Base-by-base conservation (phyloP, 2,797 vertebrate species). In the Sorex maritimensis region DNA sequence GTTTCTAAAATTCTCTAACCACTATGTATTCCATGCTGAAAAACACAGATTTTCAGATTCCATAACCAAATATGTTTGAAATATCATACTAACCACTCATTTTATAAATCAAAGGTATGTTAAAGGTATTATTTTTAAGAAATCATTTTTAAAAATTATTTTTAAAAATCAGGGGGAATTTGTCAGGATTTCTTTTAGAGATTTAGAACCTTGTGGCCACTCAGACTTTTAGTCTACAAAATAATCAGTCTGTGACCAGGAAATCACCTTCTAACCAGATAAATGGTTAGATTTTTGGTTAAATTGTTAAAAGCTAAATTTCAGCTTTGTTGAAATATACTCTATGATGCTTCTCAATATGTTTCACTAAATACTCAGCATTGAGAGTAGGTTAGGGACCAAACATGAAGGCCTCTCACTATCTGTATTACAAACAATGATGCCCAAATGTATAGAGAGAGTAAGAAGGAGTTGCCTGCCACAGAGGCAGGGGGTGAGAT, bases 291-390 rank as follows among this genome's bases (percentile, higher is more conserved):
- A 34, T 34, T 34, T 34, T 34, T 34, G 34, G 34, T 34, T 34
- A 34, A 34, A 34, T 34, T 1, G 34, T 34, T 34, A 34, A 34
- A 34, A 34, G 34, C 34, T 34, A 34, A 34, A 34, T 34, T 34
- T 74, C 46, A 49, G 46, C 46, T 49, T 63, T 71, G 8, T 61
- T 49, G 30, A 82, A 71, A 3, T 3, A 58, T 49, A 61, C 19
- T 86, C 4, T 30, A 46, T 61, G 63, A 77, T 91, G 34, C 63
- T 91, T 78, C 77, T 83, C 30, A 34, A 6, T 84, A 77, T 61
- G 14, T 38, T 28, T 71, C 46, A 84, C 21, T 46, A 84, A 78
- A 58, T 69, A 78, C n/a, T 78, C n/a, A 34, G 34, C 34, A 34
- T 34, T 34, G 34, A 34, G 34, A 34, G 34, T 34, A 34, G 34